These are phyloP conservation scores for Hydrochoerus hydrochaeris DNA, from an alignment of 2,113 vertebrate genomes.

Conservation along the genomic window DNA sequence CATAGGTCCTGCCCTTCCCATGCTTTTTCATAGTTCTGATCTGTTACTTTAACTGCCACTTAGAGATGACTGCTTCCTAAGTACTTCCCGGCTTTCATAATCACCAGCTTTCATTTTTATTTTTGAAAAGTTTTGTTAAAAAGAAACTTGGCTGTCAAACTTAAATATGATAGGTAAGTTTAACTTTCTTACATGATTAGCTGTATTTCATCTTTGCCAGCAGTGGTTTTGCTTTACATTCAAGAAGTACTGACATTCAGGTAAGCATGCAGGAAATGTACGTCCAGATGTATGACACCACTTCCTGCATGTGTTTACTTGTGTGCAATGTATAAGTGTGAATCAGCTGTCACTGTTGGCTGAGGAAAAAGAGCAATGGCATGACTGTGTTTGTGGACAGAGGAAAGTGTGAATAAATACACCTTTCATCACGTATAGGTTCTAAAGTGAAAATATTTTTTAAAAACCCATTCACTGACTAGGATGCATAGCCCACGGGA, in stretches of 20 bases:
- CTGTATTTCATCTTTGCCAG: neutral
- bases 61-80: neutral
- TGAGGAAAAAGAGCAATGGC: neutral
- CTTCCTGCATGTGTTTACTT: neutral
- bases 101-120: neutral
- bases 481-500: neutral
- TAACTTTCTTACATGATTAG: conserved; percentile 23
- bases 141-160: neutral
- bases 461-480: neutral
- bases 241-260: conserved; percentile 30
- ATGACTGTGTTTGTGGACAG: neutral
- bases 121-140: neutral
- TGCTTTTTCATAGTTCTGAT: neutral
- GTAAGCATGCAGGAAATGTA: neutral
- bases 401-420: neutral
- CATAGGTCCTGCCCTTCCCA: neutral
- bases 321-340: neutral
- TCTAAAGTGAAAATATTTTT: neutral
- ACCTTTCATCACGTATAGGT: neutral
- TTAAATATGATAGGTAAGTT: neutral
- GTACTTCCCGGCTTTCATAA: neutral
- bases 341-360: neutral
- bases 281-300: neutral
- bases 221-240: neutral
- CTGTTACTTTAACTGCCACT: neutral